These are phyloP conservation scores for Saturnia pavonia DNA, from an alignment of 2,888 invertebrate species.

Conservation along the genomic window DNA sequence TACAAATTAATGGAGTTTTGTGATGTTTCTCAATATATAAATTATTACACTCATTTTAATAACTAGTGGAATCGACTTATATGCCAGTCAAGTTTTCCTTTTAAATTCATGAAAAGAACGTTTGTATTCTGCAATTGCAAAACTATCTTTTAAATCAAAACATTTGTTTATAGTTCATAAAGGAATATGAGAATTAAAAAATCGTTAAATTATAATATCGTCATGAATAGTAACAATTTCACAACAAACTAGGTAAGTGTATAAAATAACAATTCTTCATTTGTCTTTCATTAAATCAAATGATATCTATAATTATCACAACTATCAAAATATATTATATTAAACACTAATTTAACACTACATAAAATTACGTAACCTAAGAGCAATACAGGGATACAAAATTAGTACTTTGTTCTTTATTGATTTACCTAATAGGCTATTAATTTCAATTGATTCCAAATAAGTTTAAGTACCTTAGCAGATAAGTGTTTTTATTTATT, in stretches of 20 bases:
- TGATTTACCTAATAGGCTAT: neutral
- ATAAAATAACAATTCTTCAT: constrained; percentile 18
- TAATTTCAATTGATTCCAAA: constrained; percentile 1
- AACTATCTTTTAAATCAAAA: neutral
- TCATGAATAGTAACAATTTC: constrained; percentile 24
- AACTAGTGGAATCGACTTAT: constrained; percentile 23
- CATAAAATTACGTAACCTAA: constrained; percentile 18
- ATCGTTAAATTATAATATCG: constrained; percentile 29
- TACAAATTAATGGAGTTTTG: constrained; percentile 28
- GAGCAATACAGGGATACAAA: constrained; percentile 16
- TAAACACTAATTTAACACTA: constrained; percentile 19
- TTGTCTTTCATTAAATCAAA: constrained; percentile 28
- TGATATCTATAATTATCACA: constrained; percentile 21
- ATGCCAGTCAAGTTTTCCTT: neutral
- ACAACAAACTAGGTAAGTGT: constrained; percentile 23
- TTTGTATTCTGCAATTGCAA: neutral
- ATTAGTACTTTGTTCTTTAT: constrained; percentile 14
- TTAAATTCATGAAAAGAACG: neutral
- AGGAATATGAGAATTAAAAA: constrained; percentile 11
- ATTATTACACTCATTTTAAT: constrained; percentile 21
- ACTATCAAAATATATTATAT: constrained; percentile 20
- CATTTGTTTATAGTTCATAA: neutral
- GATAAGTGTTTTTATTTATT: neutral
- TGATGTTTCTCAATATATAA: constrained; percentile 37
- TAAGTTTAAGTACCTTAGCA: constrained; percentile 6